Conservation (phyloP, 2,797 vertebrate species). For the Acridotheres tristis region DNA sequence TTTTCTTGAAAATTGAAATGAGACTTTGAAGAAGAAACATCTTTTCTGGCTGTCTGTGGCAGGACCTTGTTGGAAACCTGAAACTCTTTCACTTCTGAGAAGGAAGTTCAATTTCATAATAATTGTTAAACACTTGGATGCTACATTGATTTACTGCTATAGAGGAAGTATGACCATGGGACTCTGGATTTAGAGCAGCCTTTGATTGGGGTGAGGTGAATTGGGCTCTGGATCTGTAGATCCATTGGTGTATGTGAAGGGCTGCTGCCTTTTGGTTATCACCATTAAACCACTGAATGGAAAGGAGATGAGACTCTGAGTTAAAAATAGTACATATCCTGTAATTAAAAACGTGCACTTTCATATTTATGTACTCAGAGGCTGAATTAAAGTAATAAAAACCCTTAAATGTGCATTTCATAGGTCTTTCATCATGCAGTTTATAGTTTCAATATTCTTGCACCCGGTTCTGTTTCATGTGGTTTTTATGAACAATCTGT, state of each 20-base stretch:
- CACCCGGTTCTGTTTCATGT: not conserved
- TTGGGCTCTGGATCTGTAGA: not conserved
- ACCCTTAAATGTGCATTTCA: not conserved
- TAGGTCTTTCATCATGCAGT: not conserved
- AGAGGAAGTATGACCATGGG: fast-evolving
- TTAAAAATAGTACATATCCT: not conserved
- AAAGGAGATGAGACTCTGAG: not conserved
- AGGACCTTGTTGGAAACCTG: not conserved
- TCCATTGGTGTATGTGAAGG: not conserved
- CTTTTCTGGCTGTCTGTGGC: not conserved
- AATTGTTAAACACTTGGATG: not conserved
- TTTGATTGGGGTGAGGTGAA: not conserved
- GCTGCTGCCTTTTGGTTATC: not conserved
- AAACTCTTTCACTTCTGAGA: not conserved
- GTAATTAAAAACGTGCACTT: not conserved
- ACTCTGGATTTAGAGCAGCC: not conserved
- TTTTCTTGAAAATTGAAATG: not conserved
- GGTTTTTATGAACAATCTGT: not conserved
- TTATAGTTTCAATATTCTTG: slow-evolving; percentile 12
- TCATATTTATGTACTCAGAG: not conserved
- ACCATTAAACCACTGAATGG: not conserved
- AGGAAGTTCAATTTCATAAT: not conserved
- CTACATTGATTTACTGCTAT: not conserved
- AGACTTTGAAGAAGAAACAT: not conserved
- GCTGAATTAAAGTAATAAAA: not conserved